Percentiles rank a stretch among this genome's conserved stretches.
phyloP scores from a whole-genome alignment of 2,888 invertebrate species.

The Sarcophaga carnaria region DNA sequence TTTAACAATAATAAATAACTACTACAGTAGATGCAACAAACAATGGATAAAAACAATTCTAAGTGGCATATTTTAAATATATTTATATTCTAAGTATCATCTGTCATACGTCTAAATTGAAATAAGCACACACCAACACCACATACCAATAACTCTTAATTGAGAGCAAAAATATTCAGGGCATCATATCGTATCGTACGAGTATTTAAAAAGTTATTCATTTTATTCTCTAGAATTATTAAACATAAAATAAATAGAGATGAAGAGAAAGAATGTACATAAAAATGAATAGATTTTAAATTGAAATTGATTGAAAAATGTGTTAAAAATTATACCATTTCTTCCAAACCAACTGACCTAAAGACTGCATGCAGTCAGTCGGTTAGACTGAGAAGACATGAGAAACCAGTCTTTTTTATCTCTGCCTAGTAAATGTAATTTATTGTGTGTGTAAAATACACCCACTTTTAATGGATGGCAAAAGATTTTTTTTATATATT shows the following conservation, averaged over 20 bases:
- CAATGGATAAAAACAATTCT: background rate
- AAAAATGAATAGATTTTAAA: conserved; percentile 50
- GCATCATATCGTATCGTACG: conserved; percentile 18
- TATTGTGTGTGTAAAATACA: conserved; percentile 38
- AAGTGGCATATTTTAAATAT: too few relatives aligned
- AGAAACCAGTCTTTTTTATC: background rate
- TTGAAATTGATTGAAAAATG: conserved; percentile 58
- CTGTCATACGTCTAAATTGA: too few relatives aligned
- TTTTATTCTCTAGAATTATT: background rate
- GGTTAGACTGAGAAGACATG: background rate
- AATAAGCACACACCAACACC: too few relatives aligned
- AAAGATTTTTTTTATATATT: conserved; percentile 7
- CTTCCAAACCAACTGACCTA: conserved; percentile 18
- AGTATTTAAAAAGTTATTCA: conserved; percentile 23
- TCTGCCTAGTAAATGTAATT: background rate
- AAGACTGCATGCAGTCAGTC: conserved; percentile 1
- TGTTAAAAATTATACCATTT: conserved; percentile 14
- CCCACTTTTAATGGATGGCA: conserved; percentile 44
- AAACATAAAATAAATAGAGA: background rate
- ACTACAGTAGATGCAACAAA: background rate
- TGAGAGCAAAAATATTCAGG: conserved; percentile 50
- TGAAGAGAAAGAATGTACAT: conserved; percentile 13
- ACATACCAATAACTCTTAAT: conserved; percentile 27
- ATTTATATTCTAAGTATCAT: too few relatives aligned
- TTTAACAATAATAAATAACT: background rate